phyloP scores from a whole-genome alignment of 2,797 vertebrate genomes.

The Champsocephalus esox region DNA sequence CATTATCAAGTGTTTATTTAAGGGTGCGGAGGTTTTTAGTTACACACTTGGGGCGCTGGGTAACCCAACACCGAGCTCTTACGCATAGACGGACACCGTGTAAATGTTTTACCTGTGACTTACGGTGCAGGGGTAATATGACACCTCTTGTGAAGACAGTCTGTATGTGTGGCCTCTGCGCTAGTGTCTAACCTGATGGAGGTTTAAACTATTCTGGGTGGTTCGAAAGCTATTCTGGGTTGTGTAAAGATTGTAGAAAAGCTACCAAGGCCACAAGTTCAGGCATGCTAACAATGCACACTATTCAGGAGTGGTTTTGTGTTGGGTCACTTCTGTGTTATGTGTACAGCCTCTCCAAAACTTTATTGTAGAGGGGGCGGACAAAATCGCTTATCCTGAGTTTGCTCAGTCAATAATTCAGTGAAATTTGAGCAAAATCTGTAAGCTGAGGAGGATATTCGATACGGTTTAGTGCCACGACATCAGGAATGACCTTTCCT shows the following conservation, averaged over 20 bases:
- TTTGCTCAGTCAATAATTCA: neutral
- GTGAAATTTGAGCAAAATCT: neutral
- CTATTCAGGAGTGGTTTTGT: neutral
- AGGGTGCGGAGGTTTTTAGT: constrained; percentile 55
- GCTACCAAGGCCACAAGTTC: neutral
- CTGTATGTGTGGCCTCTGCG: neutral
- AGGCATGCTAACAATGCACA: neutral
- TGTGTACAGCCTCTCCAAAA: neutral
- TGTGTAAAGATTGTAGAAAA: constrained; percentile 18
- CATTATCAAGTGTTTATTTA: constrained; percentile 76
- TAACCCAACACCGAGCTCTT: constrained; percentile 56
- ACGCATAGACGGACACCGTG: constrained; percentile 6
- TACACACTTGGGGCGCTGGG: constrained; percentile 44
- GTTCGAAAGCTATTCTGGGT: constrained; percentile 6
- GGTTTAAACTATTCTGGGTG: constrained; percentile 8
- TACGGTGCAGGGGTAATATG: constrained; percentile 8
- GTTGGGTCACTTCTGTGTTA: neutral
- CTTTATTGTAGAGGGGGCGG: too few relatives aligned
- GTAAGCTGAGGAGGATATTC: neutral
- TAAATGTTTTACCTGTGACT: constrained; percentile 39
- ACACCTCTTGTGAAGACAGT: constrained; percentile 23
- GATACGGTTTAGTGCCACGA: too few relatives aligned
- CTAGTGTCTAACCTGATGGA: constrained; percentile 1
- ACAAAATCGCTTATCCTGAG: neutral
- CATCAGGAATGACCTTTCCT: too few relatives aligned